Evolutionary conservation across 2,797 vertebrate species (phyloP).

Genomic region (Dermochelys coriacea): DNA sequence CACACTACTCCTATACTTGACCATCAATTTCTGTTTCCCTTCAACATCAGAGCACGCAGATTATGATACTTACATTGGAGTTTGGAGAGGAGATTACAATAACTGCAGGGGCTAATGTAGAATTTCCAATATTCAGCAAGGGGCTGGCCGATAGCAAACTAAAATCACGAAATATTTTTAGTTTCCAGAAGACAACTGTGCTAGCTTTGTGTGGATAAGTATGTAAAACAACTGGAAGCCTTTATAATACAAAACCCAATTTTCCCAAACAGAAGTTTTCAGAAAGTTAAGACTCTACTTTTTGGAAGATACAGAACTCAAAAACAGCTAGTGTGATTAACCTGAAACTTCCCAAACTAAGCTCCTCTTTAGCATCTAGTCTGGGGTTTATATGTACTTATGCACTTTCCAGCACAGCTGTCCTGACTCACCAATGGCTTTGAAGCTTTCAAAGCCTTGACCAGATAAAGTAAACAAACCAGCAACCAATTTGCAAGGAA

Average conservation of each 20-base stretch:
- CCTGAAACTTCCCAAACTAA: background rate
- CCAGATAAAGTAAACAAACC: background rate
- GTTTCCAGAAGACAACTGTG: background rate
- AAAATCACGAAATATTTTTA: background rate
- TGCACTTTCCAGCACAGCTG: background rate
- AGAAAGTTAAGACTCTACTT: background rate
- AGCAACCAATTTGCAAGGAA: background rate
- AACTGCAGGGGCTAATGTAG: background rate
- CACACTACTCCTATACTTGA: background rate
- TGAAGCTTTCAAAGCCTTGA: background rate
- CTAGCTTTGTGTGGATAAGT: background rate
- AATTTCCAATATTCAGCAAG: background rate
- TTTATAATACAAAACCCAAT: background rate
- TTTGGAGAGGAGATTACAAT: background rate
- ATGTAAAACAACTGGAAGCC: background rate
- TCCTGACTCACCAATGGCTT: background rate
- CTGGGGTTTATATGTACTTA: background rate
- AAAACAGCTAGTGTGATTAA: background rate
- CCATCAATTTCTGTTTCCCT: background rate
- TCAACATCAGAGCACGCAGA: background rate
- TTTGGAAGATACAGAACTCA: background rate
- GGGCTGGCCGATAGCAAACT: background rate
- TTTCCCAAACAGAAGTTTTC: background rate
- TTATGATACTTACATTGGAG: background rate
- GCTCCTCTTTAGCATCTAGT: fast-evolving